Evolutionary conservation across 2,797 vertebrate species (phyloP), one percentile per base, ranked within the genome.

Genomic region (Gymnoscopelus microlampas): DNA sequence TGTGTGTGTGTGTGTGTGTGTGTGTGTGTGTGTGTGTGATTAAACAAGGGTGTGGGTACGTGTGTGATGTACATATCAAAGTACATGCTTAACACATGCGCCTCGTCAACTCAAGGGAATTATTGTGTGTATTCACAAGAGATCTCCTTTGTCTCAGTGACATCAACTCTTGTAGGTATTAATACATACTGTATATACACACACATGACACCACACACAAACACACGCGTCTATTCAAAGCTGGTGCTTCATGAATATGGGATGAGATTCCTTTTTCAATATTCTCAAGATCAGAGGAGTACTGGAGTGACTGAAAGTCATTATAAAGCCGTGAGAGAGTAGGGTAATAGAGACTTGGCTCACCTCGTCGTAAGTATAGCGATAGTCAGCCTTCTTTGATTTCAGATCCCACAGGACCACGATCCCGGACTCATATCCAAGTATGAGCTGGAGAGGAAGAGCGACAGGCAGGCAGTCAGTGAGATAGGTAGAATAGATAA

Each of bases 281-380:
- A 39, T 56, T 56, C 19, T 12, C 54, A 19, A 64, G 63, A 86
- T 81, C 66, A 80, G 68, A 75, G 71, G 74, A 32, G 12, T n/a
- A 14, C 68, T 53, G 50, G 71, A 53, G 73, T 47, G 66, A 60
- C 60, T 72, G 73, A 77, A 73, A 79, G 69, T 73, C 44, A 61
- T 71, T 67, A 10, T 60, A 57, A 50, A 9, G 49, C 7, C 55
- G 68, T n/a, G 39, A 65, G 14, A 70, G 73, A 72, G 68, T 74
- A 79, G 78, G 66, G 70, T 78, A 77, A 68, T 44, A 24, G 56
- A 39, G 58, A 74, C 72, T 82, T 80, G 79, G 84, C 92, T 92
- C 96, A 99, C 97, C 97, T 99, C 98, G 83, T 99, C 97, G 53
- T 99, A 97, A 55, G 95, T 96, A 81, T 99, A 99, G 94, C 97